Percentiles rank a stretch among this genome's conserved stretches.
These are phyloP conservation scores for Eumerus sabulonum DNA, from an alignment of 2,888 invertebrate species.

Conservation along the genomic window DNA sequence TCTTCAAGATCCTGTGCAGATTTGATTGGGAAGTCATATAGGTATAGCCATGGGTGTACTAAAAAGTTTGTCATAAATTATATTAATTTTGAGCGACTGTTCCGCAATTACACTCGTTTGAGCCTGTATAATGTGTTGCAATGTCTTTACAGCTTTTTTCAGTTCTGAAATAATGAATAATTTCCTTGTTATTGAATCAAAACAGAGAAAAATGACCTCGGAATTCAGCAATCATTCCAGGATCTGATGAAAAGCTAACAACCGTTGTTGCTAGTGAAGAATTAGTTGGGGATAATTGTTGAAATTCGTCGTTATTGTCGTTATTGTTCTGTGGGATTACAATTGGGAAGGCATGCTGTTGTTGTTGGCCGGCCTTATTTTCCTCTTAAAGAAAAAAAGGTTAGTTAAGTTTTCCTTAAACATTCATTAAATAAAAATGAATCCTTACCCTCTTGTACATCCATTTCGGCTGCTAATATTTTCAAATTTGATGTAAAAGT, in stretches of 20 bases:
- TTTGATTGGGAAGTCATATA: background rate
- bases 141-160: background rate
- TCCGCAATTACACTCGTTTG: constrained; percentile 3
- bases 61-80: constrained; percentile 9
- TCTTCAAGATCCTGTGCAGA: background rate
- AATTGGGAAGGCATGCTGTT: background rate
- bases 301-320: background rate
- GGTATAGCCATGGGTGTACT: background rate
- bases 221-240: constrained; percentile 11
- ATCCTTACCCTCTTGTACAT: background rate
- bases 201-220: constrained; percentile 5
- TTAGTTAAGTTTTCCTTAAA: background rate
- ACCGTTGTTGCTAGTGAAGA: constrained; percentile 20
- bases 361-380: background rate
- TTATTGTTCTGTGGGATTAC: background rate
- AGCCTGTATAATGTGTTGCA: background rate
- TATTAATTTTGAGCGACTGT: constrained; percentile 1
- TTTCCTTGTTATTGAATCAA: background rate
- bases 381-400: background rate
- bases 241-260: constrained; percentile 6
- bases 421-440: background rate
- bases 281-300: background rate
- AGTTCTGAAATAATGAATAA: constrained; percentile 1
- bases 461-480: constrained; percentile 5
- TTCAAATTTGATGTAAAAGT: background rate